Evolutionary conservation across 1,140 invertebrate species (phyloP).

Genomic region (Micrasema longulum): DNA sequence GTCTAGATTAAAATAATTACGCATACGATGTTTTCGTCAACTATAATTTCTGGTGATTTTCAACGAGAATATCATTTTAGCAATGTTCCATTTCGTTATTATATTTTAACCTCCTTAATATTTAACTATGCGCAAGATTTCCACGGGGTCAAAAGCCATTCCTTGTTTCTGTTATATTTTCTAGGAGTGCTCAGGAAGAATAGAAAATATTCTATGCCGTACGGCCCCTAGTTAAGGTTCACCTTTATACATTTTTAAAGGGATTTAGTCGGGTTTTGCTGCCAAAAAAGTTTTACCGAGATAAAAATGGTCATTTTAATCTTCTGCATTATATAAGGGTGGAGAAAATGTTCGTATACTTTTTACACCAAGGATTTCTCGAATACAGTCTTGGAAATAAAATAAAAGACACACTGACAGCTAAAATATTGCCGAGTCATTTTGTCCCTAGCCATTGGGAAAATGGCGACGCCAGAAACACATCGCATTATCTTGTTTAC

Average conservation of each 20-base stretch:
- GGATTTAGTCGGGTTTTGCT: slow-evolving; percentile 11
- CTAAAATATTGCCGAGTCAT: slow-evolving; percentile 51
- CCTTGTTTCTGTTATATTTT: neutral
- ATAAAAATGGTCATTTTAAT: neutral
- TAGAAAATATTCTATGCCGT: slow-evolving; percentile 19
- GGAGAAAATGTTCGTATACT: neutral
- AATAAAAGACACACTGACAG: slow-evolving; percentile 40
- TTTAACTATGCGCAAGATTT: neutral
- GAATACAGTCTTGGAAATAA: neutral
- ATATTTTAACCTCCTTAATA: no score
- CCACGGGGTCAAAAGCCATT: slow-evolving; percentile 25
- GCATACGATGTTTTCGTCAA: no score
- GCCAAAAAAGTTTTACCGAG: slow-evolving; percentile 8
- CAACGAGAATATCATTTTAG: no score
- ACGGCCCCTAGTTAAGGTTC: slow-evolving; percentile 23
- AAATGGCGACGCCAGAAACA: neutral
- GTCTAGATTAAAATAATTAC: no score
- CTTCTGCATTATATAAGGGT: neutral
- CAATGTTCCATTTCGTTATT: no score
- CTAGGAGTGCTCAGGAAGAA: neutral
- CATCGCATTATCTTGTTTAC: neutral
- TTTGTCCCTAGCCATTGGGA: slow-evolving; percentile 24
- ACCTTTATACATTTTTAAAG: slow-evolving; percentile 55
- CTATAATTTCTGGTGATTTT: no score
- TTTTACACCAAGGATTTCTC: neutral